Evolutionary conservation across 2,888 invertebrate genomes (phyloP).

Genomic region (Limulus polyphemus): DNA sequence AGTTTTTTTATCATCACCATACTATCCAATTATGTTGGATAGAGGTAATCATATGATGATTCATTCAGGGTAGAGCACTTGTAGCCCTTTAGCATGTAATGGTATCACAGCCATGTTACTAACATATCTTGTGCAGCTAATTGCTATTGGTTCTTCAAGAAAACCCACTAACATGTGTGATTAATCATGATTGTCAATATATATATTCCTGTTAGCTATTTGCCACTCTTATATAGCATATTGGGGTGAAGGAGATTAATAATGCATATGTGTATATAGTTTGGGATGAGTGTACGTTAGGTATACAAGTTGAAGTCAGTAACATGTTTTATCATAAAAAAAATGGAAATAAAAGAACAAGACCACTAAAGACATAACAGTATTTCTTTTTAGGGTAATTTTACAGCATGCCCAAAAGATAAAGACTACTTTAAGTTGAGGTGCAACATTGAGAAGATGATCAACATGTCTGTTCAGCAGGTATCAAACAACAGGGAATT

Average conservation of each 20-base stretch:
- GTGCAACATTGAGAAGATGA: slow-evolving; percentile 73
- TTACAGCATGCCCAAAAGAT: slow-evolving; percentile 72
- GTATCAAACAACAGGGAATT: slow-evolving; percentile 42
- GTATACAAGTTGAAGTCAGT: too few relatives aligned
- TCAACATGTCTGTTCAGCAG: slow-evolving; percentile 64
- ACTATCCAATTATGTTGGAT: too few relatives aligned
- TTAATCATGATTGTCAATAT: background rate
- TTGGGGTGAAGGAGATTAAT: too few relatives aligned
- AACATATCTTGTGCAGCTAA: too few relatives aligned
- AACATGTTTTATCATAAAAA: slow-evolving; percentile 29
- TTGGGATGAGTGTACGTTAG: too few relatives aligned
- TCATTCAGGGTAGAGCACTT: too few relatives aligned
- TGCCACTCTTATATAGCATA: too few relatives aligned
- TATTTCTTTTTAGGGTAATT: slow-evolving; percentile 48
- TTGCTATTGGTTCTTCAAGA: background rate
- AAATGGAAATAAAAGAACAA: slow-evolving; percentile 39
- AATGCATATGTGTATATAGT: too few relatives aligned
- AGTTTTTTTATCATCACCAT: too few relatives aligned
- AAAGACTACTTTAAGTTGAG: slow-evolving; percentile 70
- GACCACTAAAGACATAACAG: slow-evolving; percentile 23
- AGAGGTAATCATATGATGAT: too few relatives aligned
- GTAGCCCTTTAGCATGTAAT: too few relatives aligned
- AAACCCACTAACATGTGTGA: background rate
- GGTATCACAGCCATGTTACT: too few relatives aligned
- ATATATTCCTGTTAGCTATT: slow-evolving; percentile 14